phyloP scores from a whole-genome alignment of 2,888 invertebrate genomes.

The Eristalis arbustorum region DNA sequence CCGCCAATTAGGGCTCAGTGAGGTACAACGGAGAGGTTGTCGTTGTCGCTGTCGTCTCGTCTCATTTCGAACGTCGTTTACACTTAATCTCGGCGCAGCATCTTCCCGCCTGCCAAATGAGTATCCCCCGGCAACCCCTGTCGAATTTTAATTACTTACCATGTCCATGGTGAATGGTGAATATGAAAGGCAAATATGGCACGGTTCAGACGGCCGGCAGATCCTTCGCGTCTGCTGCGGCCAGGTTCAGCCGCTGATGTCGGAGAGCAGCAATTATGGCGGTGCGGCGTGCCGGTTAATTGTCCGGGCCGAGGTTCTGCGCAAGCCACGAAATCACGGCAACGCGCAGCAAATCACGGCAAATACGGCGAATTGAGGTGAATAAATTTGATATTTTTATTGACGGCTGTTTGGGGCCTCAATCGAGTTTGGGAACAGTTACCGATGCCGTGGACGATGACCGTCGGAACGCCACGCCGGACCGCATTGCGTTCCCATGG shows the following conservation, averaged over 20 bases:
- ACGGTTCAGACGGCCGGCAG: constrained; percentile 42
- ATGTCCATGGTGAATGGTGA: constrained; percentile 15
- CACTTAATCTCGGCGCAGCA: constrained; percentile 62
- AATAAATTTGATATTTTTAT: constrained; percentile 68
- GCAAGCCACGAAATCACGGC: not conserved
- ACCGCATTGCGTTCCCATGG: constrained; percentile 41
- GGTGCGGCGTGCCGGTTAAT: constrained; percentile 39
- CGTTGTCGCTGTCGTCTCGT: constrained; percentile 26
- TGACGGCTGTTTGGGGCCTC: constrained; percentile 30
- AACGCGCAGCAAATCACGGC: not conserved
- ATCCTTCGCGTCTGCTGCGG: not conserved
- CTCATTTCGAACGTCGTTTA: constrained; percentile 62
- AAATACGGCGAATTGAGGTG: constrained; percentile 42
- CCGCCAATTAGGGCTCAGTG: constrained; percentile 64
- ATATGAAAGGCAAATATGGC: constrained; percentile 57
- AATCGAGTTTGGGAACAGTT: constrained; percentile 56
- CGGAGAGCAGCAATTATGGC: constrained; percentile 30
- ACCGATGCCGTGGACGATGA: constrained; percentile 35
- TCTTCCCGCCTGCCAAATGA: constrained; percentile 57
- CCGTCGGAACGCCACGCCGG: not conserved
- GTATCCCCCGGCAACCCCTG: constrained; percentile 37
- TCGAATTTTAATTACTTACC: constrained; percentile 56
- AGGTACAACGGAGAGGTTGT: constrained; percentile 54
- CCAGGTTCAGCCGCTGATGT: not conserved
- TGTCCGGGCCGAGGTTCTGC: constrained; percentile 47